Conservation (phyloP, 1,140 invertebrate genomes). For the Eumaeus atala region DNA sequence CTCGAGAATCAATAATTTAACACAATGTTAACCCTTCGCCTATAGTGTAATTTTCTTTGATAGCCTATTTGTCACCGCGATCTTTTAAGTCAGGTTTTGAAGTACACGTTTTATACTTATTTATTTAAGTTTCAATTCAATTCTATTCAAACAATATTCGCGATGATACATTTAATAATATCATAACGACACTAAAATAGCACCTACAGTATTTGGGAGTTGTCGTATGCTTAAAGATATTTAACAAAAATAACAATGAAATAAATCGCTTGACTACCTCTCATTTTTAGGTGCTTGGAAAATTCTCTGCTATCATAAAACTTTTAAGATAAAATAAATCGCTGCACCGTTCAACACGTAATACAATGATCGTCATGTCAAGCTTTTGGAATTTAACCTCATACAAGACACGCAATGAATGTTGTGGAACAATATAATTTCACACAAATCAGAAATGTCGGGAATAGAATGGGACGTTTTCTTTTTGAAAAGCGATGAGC, state of each 20-base stretch:
- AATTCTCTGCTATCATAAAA: constrained; percentile 23
- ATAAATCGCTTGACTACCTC: constrained; percentile 33
- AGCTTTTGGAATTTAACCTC: neutral
- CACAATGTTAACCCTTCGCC: too few species aligned
- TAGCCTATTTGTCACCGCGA: too few species aligned
- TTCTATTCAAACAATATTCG: too few species aligned
- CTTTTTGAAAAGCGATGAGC: constrained; percentile 19
- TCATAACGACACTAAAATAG: neutral
- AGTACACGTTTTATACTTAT: too few species aligned
- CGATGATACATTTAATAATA: too few species aligned
- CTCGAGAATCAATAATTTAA: too few species aligned
- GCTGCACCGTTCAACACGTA: neutral
- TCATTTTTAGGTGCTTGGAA: constrained; percentile 39
- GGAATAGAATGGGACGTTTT: constrained; percentile 5
- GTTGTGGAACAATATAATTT: neutral
- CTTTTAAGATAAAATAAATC: neutral
- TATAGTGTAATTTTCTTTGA: too few species aligned
- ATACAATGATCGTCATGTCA: neutral
- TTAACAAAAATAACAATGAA: constrained; percentile 29
- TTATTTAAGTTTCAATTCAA: too few species aligned
- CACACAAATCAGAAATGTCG: constrained; percentile 1
- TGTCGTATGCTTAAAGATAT: constrained; percentile 18
- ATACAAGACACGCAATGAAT: constrained; percentile 12
- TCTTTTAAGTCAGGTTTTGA: too few species aligned
- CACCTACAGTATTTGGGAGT: constrained; percentile 7